A percentile compares a stretch with the other conserved stretches of the same genome.
Evolutionary conservation across 1,140 invertebrate genomes (phyloP).

Genomic region (Halictus rubicundus): DNA sequence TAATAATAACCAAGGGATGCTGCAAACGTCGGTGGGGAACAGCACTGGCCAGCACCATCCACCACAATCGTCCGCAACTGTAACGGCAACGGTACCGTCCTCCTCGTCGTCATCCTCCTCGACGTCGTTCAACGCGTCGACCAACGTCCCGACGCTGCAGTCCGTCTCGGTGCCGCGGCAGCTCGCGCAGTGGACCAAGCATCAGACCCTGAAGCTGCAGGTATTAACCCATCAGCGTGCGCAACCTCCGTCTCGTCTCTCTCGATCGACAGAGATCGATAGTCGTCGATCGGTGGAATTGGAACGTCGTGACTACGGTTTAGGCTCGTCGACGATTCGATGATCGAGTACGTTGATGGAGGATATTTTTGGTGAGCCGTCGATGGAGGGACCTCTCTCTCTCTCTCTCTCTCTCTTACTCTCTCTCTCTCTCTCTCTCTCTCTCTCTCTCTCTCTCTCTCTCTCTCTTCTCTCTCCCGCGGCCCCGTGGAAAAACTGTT

Average conservation of each 20-base stretch:
- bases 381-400: neutral
- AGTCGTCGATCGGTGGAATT: neutral
- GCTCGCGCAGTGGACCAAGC: slow-evolving; percentile 78
- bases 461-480: too few species aligned
- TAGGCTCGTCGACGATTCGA: neutral
- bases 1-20: slow-evolving; percentile 78
- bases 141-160: slow-evolving; percentile 67
- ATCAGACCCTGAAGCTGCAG: slow-evolving; percentile 76
- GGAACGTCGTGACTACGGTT: neutral
- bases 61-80: slow-evolving; percentile 59
- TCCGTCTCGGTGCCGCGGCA: slow-evolving; percentile 74
- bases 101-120: slow-evolving; percentile 58
- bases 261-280: too few species aligned
- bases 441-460: too few species aligned
- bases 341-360: neutral
- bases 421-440: too few species aligned
- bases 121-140: slow-evolving; percentile 63
- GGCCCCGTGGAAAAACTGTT: slow-evolving; percentile 38
- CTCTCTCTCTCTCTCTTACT: too few species aligned
- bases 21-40: slow-evolving; percentile 70
- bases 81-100: slow-evolving; percentile 58
- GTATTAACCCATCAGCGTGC: slow-evolving; percentile 65
- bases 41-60: slow-evolving; percentile 59
- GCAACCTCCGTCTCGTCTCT: too few species aligned
- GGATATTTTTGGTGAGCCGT: slow-evolving; percentile 35